Evolutionary conservation across 2,797 vertebrate species (phyloP).

Genomic region (Cercopithecus neglectus): DNA sequence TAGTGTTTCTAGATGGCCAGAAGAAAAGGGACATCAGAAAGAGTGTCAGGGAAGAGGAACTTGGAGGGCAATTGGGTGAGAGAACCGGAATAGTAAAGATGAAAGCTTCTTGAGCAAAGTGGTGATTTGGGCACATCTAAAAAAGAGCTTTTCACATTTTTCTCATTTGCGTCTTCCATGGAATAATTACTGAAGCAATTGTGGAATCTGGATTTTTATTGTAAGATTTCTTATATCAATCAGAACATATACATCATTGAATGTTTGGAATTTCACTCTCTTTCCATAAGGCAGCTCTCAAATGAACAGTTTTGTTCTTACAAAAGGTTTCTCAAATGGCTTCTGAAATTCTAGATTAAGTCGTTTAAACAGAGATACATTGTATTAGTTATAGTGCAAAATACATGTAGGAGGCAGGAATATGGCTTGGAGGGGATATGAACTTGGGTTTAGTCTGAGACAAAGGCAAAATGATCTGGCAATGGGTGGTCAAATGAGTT

Average conservation of each 20-base stretch:
- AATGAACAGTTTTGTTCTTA: not conserved
- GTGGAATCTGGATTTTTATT: not conserved
- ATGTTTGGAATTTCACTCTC: not conserved
- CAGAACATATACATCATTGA: not conserved
- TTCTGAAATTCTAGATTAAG: not conserved
- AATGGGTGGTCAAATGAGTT: not conserved
- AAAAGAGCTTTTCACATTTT: not conserved
- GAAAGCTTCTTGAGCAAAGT: not conserved
- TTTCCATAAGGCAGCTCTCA: not conserved
- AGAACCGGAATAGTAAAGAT: not conserved
- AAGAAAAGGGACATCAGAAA: not conserved
- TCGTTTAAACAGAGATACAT: not conserved
- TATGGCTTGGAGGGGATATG: not conserved
- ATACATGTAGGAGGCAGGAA: not conserved
- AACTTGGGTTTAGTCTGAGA: not conserved
- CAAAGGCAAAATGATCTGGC: too few species aligned
- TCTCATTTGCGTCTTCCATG: not conserved
- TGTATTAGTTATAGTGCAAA: not conserved
- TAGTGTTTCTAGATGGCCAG: not conserved
- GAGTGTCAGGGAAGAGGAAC: too few species aligned
- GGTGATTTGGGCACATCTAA: not conserved
- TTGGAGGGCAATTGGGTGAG: rapidly evolving
- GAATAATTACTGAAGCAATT: not conserved
- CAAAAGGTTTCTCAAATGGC: not conserved
- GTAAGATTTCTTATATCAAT: not conserved